Evolutionary conservation across 2,797 vertebrate species (phyloP), one percentile per base, ranked within the genome.

Genomic region (Pempheris klunzingeri): DNA sequence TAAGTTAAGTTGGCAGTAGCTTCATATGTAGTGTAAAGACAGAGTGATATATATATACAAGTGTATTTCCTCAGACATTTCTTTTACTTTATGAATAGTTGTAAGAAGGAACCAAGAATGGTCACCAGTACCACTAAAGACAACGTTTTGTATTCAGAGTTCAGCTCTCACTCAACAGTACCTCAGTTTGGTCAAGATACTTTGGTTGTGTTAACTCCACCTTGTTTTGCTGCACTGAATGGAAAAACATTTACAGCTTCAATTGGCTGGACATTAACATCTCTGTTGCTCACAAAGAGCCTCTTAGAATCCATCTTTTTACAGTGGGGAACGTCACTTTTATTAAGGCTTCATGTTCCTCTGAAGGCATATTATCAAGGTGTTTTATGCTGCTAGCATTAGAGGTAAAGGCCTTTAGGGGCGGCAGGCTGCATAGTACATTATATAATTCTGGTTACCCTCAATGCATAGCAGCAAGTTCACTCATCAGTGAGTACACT

Each of bases 351-450:
- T 77, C 65, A 83, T 83, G 22, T 53, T 50, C 41, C 55, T 71
- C 80, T 52, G 63, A 83, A 77, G 76, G 66, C 54, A 69, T 15
- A 83, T 79, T 39, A 78, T 81, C 68, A 74, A 60, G 77, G 41
- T 73, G 68, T 82, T 62, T 81, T 70, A 75, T 71, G 60, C 34
- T 32, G 63, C 49, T 17, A 53, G 55, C 11, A 2, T 68, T 55
- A 47, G 50, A 81, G 24, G 74, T 64, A 69, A 67, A 79, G 44
- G 60, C 18, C 47, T 86, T 77, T 58, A 18, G 32, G 65, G 68
- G 53, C 0, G 10, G 60, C 1, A 5, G 41, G 54, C 47, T 62
- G 60, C 30, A 53, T 57, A 57, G n/a, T 39, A 55, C 52, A 32
- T 84, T 77, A 78, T 43, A 58, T 80, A 86, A 84, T 60, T 71